Evolutionary conservation across 2,888 invertebrate species (phyloP).

Genomic region (Drosophila pseudotakahashii): DNA sequence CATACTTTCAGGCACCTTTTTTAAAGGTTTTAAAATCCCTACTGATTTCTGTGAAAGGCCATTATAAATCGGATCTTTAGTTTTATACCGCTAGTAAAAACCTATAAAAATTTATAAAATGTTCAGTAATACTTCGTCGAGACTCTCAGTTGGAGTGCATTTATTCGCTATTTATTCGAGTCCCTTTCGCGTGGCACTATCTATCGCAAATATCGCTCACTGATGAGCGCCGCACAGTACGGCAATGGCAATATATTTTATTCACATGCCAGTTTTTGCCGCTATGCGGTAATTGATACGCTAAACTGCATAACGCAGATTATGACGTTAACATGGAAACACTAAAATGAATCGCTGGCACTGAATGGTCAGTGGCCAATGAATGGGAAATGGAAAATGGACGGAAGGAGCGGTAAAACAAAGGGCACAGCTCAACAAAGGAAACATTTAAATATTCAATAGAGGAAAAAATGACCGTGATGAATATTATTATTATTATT

Average conservation of each 20-base stretch:
- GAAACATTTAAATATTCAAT: constrained; percentile 43
- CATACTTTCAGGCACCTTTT: no score
- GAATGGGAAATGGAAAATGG: constrained; percentile 8
- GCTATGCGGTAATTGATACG: constrained; percentile 72
- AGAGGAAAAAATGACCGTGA: constrained; percentile 2
- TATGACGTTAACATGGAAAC: constrained; percentile 69
- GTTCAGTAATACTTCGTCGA: constrained; percentile 2
- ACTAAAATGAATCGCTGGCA: constrained; percentile 48
- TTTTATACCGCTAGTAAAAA: no score
- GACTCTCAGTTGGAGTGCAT: constrained; percentile 6
- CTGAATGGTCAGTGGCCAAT: constrained; percentile 9
- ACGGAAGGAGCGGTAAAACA: constrained; percentile 1
- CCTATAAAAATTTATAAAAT: no score
- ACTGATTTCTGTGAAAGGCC: no score
- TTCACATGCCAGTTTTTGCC: constrained; percentile 56
- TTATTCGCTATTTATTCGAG: constrained; percentile 12
- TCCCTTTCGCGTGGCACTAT: constrained; percentile 7
- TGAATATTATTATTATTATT: constrained; percentile 13
- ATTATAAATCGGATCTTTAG: no score
- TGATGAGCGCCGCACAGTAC: constrained; percentile 22
- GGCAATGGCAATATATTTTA: constrained; percentile 56
- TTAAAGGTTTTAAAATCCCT: no score
- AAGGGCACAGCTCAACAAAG: constrained; percentile 27
- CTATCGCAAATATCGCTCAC: constrained; percentile 6
- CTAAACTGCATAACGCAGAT: constrained; percentile 76